Evolutionary conservation across 1,140 invertebrate genomes (phyloP), one percentile per base, ranked within the genome.

Genomic region (Micrasema minimum): DNA sequence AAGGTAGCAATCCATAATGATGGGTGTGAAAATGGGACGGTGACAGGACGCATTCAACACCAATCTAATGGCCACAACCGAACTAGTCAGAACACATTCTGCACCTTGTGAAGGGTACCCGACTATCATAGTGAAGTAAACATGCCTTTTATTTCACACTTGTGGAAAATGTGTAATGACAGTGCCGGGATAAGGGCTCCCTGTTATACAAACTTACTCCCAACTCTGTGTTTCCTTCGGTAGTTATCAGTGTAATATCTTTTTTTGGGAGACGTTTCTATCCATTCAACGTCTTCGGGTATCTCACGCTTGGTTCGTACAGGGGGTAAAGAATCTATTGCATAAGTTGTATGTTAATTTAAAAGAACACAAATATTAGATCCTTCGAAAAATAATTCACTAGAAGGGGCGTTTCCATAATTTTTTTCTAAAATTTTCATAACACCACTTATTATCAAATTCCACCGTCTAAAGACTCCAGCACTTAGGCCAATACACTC

Each of bases 211-310:
- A 78, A 85, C 85, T 86, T 86, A 86, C 85, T 83, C 78, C 82
- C 83, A 31, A 78, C 77, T 71, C 77, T 81, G 75, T 85, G 83
- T 79, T 85, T 86, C 78, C 83, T 82, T 78, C 84, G 78, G 80
- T 85, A 85, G 69, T 80, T 81, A 78, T 84, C 84, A 64, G 79
- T 81, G 59, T 74, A 74, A 69, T 61, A 50, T 46, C 43, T 26
- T 41, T 71, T 72, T 69, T 75, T 71, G 18, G 77, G 66, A 38
- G 75, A 46, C 48, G 76, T 65, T 74, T 78, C 80, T 71, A 79
- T 77, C 82, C 83, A 85, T 75, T 81, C 80, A 57, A 79, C 76
- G 76, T 84, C 83, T 31, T 69, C 75, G 72, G 71, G 73, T 26
- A 76, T 76, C 77, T 81, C 81, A 69, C 81, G 77, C 79, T 84